Evolutionary conservation across 2,113 vertebrate genomes (phyloP).

Genomic region (Uria aalge): DNA sequence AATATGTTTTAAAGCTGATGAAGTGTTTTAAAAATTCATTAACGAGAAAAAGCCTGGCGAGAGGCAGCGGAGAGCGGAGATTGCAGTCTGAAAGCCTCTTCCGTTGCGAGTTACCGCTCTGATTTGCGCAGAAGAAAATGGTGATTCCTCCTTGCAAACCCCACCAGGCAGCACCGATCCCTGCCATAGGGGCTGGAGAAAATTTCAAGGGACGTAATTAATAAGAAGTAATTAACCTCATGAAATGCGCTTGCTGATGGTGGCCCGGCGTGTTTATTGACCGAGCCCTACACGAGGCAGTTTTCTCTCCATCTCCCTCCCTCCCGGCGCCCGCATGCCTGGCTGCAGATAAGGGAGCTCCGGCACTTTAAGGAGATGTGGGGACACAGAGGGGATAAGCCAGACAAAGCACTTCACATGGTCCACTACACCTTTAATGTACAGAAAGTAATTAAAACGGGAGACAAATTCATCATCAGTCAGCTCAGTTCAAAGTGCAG

Average conservation of each 20-base stretch:
- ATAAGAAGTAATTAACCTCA: constrained; percentile 41
- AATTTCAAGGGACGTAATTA: constrained; percentile 13
- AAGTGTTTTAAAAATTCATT: constrained; percentile 1
- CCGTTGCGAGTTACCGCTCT: not conserved
- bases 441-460: constrained; percentile 45
- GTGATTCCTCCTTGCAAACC: not conserved
- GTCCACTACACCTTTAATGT: constrained; percentile 29
- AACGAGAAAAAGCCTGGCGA: not conserved
- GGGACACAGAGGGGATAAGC: not conserved
- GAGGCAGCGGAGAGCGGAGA: not conserved
- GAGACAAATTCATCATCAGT: constrained; percentile 43
- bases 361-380: not conserved
- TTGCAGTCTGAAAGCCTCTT: not conserved
- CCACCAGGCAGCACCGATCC: not conserved
- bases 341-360: not conserved
- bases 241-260: not conserved
- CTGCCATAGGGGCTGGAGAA: not conserved
- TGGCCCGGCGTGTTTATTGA: not conserved
- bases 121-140: not conserved
- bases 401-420: constrained; percentile 30
- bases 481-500: not conserved
- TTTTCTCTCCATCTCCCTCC: not conserved
- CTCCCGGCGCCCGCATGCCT: not conserved
- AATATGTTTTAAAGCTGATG: not conserved
- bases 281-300: not conserved